A percentile compares a stretch with the other conserved stretches of the same genome.
Conservation (phyloP, 2,888 invertebrate genomes). For the Gymnosoma rotundatum region DNA sequence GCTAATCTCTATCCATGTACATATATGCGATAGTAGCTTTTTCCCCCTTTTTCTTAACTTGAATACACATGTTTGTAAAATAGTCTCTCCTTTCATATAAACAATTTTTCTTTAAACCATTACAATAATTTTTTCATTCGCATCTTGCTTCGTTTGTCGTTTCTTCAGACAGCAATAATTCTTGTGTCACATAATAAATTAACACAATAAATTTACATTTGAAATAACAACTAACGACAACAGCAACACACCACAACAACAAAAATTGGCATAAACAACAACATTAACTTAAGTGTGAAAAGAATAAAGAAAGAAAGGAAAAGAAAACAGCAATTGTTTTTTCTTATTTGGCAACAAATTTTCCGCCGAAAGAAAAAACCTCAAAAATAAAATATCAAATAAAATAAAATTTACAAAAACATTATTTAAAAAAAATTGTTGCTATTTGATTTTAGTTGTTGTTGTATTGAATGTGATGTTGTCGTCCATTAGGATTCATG, state of each 20-base stretch:
- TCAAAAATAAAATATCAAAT: neutral
- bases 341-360: constrained; percentile 23
- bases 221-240: constrained; percentile 55
- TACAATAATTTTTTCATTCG: constrained; percentile 29
- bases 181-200: constrained; percentile 78
- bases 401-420: constrained; percentile 5
- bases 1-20: no score
- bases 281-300: neutral
- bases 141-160: constrained; percentile 48
- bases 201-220: constrained; percentile 77
- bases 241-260: neutral
- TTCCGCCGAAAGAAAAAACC: constrained; percentile 17
- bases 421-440: constrained; percentile 6
- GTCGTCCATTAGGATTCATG: constrained; percentile 5
- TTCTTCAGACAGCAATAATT: constrained; percentile 71
- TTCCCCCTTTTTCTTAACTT: neutral
- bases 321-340: neutral
- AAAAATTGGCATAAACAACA: constrained; percentile 24
- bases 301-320: neutral
- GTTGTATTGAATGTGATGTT: neutral
- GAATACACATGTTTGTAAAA: neutral
- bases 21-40: no score
- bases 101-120: neutral
- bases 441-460: constrained; percentile 17
- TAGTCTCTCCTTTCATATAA: constrained; percentile 21